These are phyloP conservation scores for Cydia strobilella DNA, from an alignment of 1,140 invertebrate genomes.

Conservation along the genomic window DNA sequence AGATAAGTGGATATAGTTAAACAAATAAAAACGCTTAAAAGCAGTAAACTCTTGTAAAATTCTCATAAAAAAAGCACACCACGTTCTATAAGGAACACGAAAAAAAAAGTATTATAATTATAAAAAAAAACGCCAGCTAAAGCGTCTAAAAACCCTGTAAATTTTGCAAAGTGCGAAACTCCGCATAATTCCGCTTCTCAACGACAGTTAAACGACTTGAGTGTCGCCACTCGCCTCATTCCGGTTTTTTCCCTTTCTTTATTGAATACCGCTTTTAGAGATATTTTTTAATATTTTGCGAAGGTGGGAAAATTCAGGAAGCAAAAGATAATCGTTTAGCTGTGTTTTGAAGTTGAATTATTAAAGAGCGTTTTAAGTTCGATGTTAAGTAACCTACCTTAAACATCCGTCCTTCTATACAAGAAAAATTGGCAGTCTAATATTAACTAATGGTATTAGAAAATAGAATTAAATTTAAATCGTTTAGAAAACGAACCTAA, in stretches of 20 bases:
- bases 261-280: constrained; percentile 19
- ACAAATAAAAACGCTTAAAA: neutral
- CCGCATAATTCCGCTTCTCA: constrained; percentile 3
- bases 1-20: neutral
- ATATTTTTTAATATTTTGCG: constrained; percentile 23
- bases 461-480: no score
- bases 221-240: constrained; percentile 27
- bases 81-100: neutral
- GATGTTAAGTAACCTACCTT: no score
- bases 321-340: neutral
- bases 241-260: constrained; percentile 24
- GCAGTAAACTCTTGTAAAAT: neutral
- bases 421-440: no score
- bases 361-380: no score
- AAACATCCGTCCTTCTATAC: no score
- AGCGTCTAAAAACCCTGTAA: constrained; percentile 15
- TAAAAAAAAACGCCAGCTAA: constrained; percentile 6
- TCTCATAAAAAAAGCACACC: neutral
- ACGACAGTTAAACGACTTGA: constrained; percentile 30
- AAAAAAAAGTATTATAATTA: constrained; percentile 23
- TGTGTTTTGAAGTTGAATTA: neutral
- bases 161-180: constrained; percentile 26
- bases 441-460: no score
- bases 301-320: neutral
- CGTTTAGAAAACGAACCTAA: no score